Evolutionary conservation across 2,888 invertebrate species (phyloP), one percentile per base, ranked within the genome.

Genomic region (Eupithecia insigniata): DNA sequence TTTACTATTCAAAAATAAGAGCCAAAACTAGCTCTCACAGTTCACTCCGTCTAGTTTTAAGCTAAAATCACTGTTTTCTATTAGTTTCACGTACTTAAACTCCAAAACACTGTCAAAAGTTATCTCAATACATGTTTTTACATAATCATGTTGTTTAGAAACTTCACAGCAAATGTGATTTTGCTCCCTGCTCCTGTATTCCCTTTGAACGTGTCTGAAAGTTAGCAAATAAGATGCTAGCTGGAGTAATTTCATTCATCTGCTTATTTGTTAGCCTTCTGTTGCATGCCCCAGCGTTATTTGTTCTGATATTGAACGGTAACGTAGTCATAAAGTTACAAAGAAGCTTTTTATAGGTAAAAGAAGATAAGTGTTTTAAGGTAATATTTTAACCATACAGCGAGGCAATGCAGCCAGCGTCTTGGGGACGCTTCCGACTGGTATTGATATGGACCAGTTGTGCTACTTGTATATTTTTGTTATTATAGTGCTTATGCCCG

Each of bases 131-230:
- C 60, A 67, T 51, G 60, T 65, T 58, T 68, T 39, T 34, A 74
- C 66, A 66, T 71, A 62, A 71, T 71, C 66, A 69, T 71, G 74
- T 71, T 73, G 67, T 70, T 70, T 51, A 70, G 71, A 69, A 76
- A 73, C 75, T 73, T 73, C 46, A 67, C 69, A 32, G 69, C 36
- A 43, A 75, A 75, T 73, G 71, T 73, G 71, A 76, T 73, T 75
- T 71, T 18, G 32, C 64, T 34, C 32, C 64, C 70, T 46, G 39
- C 70, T 70, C 58, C 32, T 14, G 62, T 34, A 69, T 71, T 74
- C 71, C 36, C 71, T 74, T 74, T 74, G 68, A 74, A 70, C 69
- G 68, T 65, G 64, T 7, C 66, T 68, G 43, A 55, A 73, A 73
- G 51, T 73, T 73, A 39, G 67, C 26, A 51, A 68, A 70, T 55